A percentile compares a stretch with the other conserved stretches of the same genome.
phyloP scores from a whole-genome alignment of 2,888 invertebrate genomes.

The Oxycera nigricornis region DNA sequence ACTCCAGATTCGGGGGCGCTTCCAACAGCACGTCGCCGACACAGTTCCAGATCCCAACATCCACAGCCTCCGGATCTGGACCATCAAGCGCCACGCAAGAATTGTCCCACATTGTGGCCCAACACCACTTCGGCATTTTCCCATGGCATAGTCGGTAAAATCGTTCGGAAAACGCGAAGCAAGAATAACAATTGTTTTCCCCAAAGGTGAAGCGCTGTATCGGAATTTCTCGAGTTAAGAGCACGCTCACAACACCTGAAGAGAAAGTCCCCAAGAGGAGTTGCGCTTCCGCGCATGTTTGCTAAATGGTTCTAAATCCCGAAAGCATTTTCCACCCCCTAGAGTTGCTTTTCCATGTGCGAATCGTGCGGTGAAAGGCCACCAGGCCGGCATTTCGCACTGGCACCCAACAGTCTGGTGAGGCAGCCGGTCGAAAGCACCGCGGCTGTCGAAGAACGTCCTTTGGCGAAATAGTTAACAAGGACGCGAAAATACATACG shows the following conservation, averaged over 20 bases:
- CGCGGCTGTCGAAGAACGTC: not conserved
- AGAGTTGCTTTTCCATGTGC: constrained; percentile 20
- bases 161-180: not conserved
- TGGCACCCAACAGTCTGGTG: constrained; percentile 36
- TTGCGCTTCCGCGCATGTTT: constrained; percentile 17
- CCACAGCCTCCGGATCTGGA: constrained; percentile 26
- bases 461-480: not conserved
- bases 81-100: constrained; percentile 28
- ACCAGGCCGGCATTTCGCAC: constrained; percentile 32
- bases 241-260: not conserved
- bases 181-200: constrained; percentile 1
- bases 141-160: not conserved
- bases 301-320: constrained; percentile 19
- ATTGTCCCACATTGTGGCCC: constrained; percentile 25
- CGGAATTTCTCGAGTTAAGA: constrained; percentile 15
- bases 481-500: not conserved
- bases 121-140: constrained; percentile 16
- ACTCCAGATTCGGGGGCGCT: constrained; percentile 34
- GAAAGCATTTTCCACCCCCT: constrained; percentile 3
- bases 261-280: constrained; percentile 3
- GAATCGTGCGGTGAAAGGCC: constrained; percentile 17
- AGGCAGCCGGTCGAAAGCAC: not conserved
- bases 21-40: constrained; percentile 28
- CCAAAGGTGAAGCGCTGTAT: not conserved
- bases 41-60: constrained; percentile 12